These are phyloP conservation scores for Dynastes maya DNA, from an alignment of 2,888 invertebrate species.

Conservation along the genomic window DNA sequence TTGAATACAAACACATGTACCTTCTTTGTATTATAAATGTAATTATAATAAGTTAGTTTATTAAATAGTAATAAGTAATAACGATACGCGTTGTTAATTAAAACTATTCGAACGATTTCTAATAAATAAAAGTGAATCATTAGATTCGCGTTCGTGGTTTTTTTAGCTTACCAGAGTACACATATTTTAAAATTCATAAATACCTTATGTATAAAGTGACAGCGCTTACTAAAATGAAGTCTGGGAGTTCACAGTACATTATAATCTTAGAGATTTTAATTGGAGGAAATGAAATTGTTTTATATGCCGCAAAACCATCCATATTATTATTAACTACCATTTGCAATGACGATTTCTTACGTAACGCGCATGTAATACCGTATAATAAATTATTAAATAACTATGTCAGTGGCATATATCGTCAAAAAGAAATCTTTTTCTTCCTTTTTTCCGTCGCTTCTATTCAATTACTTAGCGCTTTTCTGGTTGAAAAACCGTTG, in stretches of 20 bases:
- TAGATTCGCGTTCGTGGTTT: not conserved
- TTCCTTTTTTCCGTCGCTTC: constrained; percentile 18
- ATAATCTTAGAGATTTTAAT: constrained; percentile 8
- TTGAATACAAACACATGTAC: too few species aligned
- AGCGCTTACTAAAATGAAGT: not conserved
- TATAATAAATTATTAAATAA: constrained; percentile 23
- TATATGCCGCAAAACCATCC: constrained; percentile 1
- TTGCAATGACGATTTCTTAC: constrained; percentile 16
- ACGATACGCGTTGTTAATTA: too few species aligned
- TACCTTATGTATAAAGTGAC: too few species aligned
- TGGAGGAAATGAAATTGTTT: constrained; percentile 31
- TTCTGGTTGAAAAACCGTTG: constrained; percentile 12
- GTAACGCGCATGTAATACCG: not conserved
- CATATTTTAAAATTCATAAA: too few species aligned
- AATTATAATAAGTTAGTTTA: too few species aligned
- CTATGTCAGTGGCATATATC: constrained; percentile 28
- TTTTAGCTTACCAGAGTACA: too few species aligned
- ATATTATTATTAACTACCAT: not conserved
- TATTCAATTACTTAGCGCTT: constrained; percentile 1
- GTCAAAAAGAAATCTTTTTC: constrained; percentile 13
- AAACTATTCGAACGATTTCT: not conserved
- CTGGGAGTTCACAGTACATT: not conserved
- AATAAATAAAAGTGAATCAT: not conserved
- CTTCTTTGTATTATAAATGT: too few species aligned
- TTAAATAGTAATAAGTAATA: too few species aligned